Percentiles rank a stretch among this genome's conserved stretches.
phyloP scores from a whole-genome alignment of 2,888 invertebrate species.

The Dicycla oo region DNA sequence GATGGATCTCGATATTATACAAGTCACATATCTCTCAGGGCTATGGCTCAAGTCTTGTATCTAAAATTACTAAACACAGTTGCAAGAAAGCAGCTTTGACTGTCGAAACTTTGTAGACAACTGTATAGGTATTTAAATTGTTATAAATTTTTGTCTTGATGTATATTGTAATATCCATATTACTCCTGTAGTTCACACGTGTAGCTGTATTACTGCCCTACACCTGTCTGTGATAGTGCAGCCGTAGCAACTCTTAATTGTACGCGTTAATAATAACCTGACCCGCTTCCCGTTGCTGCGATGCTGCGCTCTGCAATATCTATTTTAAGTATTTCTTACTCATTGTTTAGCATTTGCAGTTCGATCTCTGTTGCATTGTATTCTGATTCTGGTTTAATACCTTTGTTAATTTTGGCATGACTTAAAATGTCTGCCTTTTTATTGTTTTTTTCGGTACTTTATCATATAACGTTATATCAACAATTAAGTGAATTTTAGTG shows the following conservation, averaged over 20 bases:
- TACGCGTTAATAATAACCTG: conserved; percentile 67
- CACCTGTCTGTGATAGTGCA: conserved; percentile 27
- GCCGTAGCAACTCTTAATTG: conserved; percentile 62
- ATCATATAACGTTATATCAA: neutral
- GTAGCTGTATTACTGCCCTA: conserved; percentile 49
- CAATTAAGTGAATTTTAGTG: neutral
- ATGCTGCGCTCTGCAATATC: conserved; percentile 66
- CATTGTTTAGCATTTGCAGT: conserved; percentile 69
- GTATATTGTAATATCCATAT: neutral
- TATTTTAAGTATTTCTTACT: conserved; percentile 75
- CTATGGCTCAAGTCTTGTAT: neutral
- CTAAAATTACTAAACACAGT: neutral
- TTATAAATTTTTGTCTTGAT: neutral
- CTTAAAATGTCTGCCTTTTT: neutral
- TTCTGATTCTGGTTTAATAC: conserved; percentile 33
- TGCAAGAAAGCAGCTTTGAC: neutral
- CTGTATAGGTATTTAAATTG: neutral
- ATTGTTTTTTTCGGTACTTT: neutral
- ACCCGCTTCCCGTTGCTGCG: conserved; percentile 64
- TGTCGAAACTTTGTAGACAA: too few relatives aligned
- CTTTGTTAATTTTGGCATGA: conserved; percentile 7
- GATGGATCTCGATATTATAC: neutral
- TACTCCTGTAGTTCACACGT: conserved; percentile 24
- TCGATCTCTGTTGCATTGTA: conserved; percentile 38
- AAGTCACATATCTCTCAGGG: neutral